Conservation (phyloP, 2,888 invertebrate species). For the Trypoxylon attenuatum region DNA sequence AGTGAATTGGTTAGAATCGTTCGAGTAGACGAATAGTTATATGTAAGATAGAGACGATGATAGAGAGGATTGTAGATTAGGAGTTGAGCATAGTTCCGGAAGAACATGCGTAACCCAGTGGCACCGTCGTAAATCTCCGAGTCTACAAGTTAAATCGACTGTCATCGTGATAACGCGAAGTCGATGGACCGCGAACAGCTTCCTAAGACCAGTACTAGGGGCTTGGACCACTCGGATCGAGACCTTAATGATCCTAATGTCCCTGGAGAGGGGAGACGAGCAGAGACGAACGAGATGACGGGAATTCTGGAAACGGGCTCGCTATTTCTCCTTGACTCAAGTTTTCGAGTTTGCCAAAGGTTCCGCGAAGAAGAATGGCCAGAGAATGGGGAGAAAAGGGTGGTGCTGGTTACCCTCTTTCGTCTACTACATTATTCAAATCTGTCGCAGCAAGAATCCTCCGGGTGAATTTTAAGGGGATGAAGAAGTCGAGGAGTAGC, state of each 20-base stretch:
- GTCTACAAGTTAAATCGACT: slow-evolving; percentile 41
- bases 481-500: slow-evolving; percentile 45
- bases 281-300: too few species aligned
- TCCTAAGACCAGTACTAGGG: slow-evolving; percentile 9
- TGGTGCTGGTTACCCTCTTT: slow-evolving; percentile 18
- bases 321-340: slow-evolving; percentile 6
- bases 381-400: not conserved
- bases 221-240: slow-evolving; percentile 20
- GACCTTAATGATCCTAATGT: slow-evolving; percentile 43
- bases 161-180: slow-evolving; percentile 37
- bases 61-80: not conserved
- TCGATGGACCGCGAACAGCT: slow-evolving; percentile 34
- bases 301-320: slow-evolving; percentile 34
- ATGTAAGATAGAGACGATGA: too few species aligned
- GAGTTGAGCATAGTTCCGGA: not conserved
- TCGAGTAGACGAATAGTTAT: too few species aligned
- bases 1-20: too few species aligned
- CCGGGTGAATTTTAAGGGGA: slow-evolving; percentile 57
- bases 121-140: slow-evolving; percentile 23
- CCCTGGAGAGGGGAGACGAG: slow-evolving; percentile 1
- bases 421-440: slow-evolving; percentile 57
- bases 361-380: not conserved
- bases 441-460: slow-evolving; percentile 48
- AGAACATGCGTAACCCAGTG: slow-evolving; percentile 9
- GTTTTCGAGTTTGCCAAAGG: slow-evolving; percentile 43